Evolutionary conservation across 2,113 vertebrate species (phyloP).

Genomic region (Burhinus bistriatus): DNA sequence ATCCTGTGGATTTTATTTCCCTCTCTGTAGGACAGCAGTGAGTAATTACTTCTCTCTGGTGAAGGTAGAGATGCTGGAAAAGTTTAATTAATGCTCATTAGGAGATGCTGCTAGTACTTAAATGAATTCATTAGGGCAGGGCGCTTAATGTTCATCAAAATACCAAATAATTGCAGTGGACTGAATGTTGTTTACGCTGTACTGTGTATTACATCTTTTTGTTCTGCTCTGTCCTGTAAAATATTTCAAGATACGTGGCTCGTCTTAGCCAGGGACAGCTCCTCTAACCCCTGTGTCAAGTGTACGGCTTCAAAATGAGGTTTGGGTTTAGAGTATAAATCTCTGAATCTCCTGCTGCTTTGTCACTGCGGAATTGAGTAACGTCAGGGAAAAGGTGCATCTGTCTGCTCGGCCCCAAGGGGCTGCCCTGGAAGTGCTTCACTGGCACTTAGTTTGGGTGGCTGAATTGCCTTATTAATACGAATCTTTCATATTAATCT

Average conservation of each 20-base stretch:
- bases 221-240: not conserved
- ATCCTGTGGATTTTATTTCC: conserved; percentile 56
- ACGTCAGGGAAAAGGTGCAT: not conserved
- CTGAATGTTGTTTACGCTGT: not conserved
- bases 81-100: conserved; percentile 60
- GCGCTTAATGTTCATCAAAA: not conserved
- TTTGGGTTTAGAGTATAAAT: not conserved
- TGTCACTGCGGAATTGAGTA: not conserved
- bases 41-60: conserved; percentile 63
- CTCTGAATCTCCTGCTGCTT: not conserved
- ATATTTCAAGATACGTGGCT: not conserved
- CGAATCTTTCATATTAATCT: not conserved
- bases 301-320: not conserved
- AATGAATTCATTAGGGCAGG: not conserved
- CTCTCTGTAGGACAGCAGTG: conserved; percentile 36
- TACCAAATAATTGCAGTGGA: not conserved
- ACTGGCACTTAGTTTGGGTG: not conserved
- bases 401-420: not conserved
- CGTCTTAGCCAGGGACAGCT: not conserved
- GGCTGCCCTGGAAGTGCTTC: not conserved
- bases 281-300: not conserved
- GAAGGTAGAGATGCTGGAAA: conserved; percentile 33
- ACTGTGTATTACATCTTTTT: rapidly evolving
- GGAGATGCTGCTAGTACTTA: conserved; percentile 6
- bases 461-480: not conserved